Percentiles rank a stretch among this genome's conserved stretches.
phyloP scores from a whole-genome alignment of 2,797 vertebrate species.

The Acanthornis magna region DNA sequence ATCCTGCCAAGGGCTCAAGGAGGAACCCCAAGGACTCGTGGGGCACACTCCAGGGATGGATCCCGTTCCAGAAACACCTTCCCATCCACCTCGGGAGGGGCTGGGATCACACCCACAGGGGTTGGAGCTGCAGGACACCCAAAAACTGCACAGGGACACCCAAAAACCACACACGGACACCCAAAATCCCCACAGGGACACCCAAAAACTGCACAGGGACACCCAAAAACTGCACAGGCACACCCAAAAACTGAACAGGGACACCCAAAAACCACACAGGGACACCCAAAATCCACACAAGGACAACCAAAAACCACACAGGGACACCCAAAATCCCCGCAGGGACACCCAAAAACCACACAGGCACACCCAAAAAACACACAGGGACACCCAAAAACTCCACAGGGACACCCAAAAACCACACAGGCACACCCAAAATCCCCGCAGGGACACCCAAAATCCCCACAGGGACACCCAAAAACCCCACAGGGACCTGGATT shows the following conservation, averaged over 20 bases:
- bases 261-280: background rate
- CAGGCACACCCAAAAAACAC: background rate
- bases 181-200: background rate
- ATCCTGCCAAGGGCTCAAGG: fast-evolving
- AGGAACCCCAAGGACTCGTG: background rate
- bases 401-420: background rate
- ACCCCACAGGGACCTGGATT: background rate
- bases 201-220: background rate
- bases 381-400: background rate
- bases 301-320: too few species aligned
- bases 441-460: too few species aligned
- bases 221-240: too few species aligned
- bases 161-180: too few species aligned
- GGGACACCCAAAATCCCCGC: too few species aligned
- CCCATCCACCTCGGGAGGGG: background rate
- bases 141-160: too few species aligned
- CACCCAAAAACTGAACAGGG: too few species aligned
- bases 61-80: background rate
- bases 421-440: too few species aligned
- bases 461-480: background rate
- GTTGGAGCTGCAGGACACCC: background rate
- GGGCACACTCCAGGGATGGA: background rate
- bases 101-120: background rate
- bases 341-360: background rate
- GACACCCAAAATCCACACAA: background rate